Base-by-base conservation (phyloP, 2,113 vertebrate species). In the Pampusana beccarii region DNA sequence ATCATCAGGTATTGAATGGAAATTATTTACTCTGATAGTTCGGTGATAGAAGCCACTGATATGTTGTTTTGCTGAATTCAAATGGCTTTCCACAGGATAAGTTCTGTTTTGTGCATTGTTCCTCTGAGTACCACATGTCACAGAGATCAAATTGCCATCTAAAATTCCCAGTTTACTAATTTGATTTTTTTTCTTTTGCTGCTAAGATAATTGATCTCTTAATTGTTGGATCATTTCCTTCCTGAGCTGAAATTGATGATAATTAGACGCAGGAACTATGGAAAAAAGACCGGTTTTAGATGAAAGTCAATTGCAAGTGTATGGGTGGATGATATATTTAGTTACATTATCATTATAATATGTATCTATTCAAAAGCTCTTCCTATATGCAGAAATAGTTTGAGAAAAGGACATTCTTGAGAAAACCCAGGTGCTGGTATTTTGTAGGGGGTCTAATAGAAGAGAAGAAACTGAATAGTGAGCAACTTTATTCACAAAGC, bases 271-370 rank as follows among this genome's bases (percentile, higher is more conserved):
- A 96, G 80, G 33, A 94, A 58, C 38, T 67, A n/a, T 34, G 33
- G 29, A 84, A 42, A 95, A 94, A 95, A 91, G 60, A 92, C 38
- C 15, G 5, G 33, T 60, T 87, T 93, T 71, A 84, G 46, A 93
- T 56, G 24, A 95, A 94, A 96, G 62, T 86, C 71, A 62, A 54
- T 86, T 95, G 79, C 46, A 29, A 91, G 51, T 94, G 70, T 89
- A 93, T 90, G 96, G 91, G 91, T 34, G 91, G 92, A 64, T 94
- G 80, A 92, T 90, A 96, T 93, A 95, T 96, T 96, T 92, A 94
- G 95, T 92, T 86, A 73, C 82, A 89, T 86, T 93, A 95, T 78
- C 40, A n/a, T 77, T 89, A 66, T 53, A 92, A 71, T 88, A 87
- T 23, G 8, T 46, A 73, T n/a, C 80, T 94, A 66, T 92, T 95